These are phyloP conservation scores for Cataglyphis livida DNA, from an alignment of 2,888 invertebrate genomes.

Conservation along the genomic window DNA sequence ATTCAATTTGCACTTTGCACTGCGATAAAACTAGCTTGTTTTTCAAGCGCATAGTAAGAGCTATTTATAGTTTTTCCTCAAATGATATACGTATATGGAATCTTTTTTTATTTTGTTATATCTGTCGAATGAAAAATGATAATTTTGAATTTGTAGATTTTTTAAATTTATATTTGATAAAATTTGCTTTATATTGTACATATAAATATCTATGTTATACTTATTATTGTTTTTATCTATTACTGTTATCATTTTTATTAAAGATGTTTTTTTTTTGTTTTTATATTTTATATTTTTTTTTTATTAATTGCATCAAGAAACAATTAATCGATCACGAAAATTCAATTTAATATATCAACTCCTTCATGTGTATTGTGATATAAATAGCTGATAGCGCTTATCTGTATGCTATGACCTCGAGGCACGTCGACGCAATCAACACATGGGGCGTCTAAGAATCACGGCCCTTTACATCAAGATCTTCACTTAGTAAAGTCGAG, in stretches of 20 bases:
- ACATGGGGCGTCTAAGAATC: constrained; percentile 36
- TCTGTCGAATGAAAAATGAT: not conserved
- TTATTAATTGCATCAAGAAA: not conserved
- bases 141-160: not conserved
- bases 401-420: constrained; percentile 24
- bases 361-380: constrained; percentile 17
- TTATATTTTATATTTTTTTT: not conserved
- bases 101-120: not conserved
- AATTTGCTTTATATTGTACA: not conserved
- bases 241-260: too few species aligned
- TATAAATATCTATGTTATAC: not conserved
- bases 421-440: constrained; percentile 50
- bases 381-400: constrained; percentile 28
- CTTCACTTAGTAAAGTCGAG: constrained; percentile 45
- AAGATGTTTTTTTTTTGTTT: not conserved
- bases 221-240: not conserved
- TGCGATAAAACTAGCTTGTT: not conserved
- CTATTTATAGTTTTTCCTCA: not conserved
- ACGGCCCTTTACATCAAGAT: constrained; percentile 49
- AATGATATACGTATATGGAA: not conserved
- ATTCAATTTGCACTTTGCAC: not conserved
- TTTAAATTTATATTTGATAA: not conserved
- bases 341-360: constrained; percentile 32
- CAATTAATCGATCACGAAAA: not conserved
- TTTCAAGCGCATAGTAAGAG: not conserved